Evolutionary conservation across 1,140 invertebrate genomes (phyloP), one percentile per base, ranked within the genome.

Genomic region (Aricia agestis): DNA sequence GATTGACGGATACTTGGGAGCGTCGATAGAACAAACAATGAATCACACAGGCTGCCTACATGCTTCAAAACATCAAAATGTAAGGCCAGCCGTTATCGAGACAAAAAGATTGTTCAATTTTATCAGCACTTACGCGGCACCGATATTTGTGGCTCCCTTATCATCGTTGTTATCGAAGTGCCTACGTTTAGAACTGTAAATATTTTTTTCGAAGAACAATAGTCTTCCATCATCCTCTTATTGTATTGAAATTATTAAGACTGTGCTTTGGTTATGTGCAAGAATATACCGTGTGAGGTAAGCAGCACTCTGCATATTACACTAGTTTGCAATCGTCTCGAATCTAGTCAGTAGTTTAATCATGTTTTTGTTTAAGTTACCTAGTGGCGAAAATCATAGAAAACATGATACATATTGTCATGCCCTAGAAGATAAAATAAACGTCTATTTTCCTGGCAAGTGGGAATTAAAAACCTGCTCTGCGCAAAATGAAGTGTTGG

Each of bases 121-220:
- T 77, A 77, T 77, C 73, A 73, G 67, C 73, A 72, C 75, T 77
- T 72, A 72, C 67, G 70, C 71, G 71, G 72, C 73, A 74, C 74
- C 71, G 75, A 73, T 73, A 72, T 69, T 74, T 77, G 57, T 71
- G 57, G 25, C 25, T 25, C 18, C 59, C 69, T 69, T 77, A 75
- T 75, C 74, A 74, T 13, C 2, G 71, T 36, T 18, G 42, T 59
- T 77, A 77, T 66, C 18, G 18, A 63, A 25, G 59, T 63, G 18
- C 17, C 18, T 25, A 63, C 19, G 19, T 25, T 63, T 59, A 59
- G 10, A 15, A 59, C 18, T 19, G 18, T 63, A 63, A 63, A 63
- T 63, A 25, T 63, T 63, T 52, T 59, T 63, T 19, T 15, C 45
- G 11, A 63, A 63, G 59, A 63, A 63, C 17, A 63, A 63, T 63